phyloP scores from a whole-genome alignment of 2,888 invertebrate species.

The Zygaena filipendulae region DNA sequence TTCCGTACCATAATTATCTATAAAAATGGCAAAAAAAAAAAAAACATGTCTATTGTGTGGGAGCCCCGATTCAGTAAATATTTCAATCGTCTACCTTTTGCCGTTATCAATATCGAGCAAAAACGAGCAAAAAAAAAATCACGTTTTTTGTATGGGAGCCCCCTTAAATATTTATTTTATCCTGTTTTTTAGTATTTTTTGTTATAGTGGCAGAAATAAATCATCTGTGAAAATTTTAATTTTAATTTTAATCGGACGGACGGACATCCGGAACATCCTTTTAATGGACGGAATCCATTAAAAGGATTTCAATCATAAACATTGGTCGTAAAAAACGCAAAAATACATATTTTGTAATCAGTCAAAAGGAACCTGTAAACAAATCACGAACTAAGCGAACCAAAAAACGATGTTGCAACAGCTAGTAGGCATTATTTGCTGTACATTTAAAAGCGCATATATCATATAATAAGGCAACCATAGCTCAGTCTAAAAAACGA shows the following conservation, averaged over 20 bases:
- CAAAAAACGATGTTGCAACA: no score
- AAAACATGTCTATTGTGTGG: neutral
- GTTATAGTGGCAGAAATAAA: neutral
- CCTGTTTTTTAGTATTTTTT: neutral
- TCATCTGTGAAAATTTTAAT: neutral
- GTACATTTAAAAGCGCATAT: no score
- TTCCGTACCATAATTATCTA: neutral
- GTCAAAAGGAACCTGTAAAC: no score
- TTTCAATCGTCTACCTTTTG: neutral
- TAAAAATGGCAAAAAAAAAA: neutral
- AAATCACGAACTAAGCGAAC: no score
- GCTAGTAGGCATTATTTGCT: no score
- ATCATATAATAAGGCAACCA: no score
- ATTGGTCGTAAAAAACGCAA: no score
- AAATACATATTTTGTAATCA: no score
- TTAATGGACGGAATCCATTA: no score
- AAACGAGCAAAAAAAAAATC: no score
- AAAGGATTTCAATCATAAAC: no score
- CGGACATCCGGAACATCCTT: neutral
- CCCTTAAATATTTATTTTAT: neutral
- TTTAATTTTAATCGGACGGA: neutral
- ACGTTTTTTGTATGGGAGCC: neutral
- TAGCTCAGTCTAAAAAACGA: no score
- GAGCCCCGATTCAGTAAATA: neutral
- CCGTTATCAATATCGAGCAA: neutral